phyloP scores from a whole-genome alignment of 2,888 invertebrate species.

The Rhingia campestris region DNA sequence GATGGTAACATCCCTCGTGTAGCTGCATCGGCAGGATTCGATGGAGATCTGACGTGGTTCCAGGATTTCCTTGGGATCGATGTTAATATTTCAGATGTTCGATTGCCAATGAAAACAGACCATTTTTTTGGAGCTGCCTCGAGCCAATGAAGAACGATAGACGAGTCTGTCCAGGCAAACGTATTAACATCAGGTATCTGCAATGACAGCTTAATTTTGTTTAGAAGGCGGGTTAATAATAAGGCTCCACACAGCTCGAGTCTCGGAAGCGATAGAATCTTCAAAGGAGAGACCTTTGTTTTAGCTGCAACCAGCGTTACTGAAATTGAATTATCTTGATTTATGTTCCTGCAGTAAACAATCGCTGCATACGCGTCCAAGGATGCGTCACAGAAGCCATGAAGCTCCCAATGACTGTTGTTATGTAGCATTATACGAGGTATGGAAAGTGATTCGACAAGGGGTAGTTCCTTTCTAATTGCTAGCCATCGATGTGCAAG shows the following conservation, averaged over 20 bases:
- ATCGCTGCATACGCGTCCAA: constrained; percentile 5
- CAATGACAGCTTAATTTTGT: constrained; percentile 3
- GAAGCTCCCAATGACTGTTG: not conserved
- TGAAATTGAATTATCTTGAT: not conserved
- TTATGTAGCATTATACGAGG: constrained; percentile 3
- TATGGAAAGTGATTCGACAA: not conserved
- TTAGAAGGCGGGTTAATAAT: not conserved
- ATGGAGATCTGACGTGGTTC: constrained; percentile 23
- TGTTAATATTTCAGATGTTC: constrained; percentile 23
- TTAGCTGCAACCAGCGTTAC: constrained; percentile 5
- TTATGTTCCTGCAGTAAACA: not conserved
- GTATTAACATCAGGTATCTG: constrained; percentile 7
- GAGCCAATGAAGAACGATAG: constrained; percentile 24
- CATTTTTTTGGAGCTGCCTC: constrained; percentile 31
- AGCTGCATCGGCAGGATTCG: constrained; percentile 35
- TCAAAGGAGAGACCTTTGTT: constrained; percentile 1
- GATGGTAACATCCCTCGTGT: constrained; percentile 32
- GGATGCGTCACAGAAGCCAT: constrained; percentile 15
- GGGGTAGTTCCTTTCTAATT: constrained; percentile 6
- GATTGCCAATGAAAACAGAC: constrained; percentile 35
- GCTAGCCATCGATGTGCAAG: constrained; percentile 11
- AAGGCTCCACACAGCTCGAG: constrained; percentile 12
- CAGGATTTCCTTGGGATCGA: not conserved
- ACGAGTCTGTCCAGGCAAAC: not conserved
- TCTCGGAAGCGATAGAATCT: constrained; percentile 10